These are phyloP conservation scores for Hoplodrina blanda DNA, from an alignment of 2,888 invertebrate genomes.

Conservation along the genomic window DNA sequence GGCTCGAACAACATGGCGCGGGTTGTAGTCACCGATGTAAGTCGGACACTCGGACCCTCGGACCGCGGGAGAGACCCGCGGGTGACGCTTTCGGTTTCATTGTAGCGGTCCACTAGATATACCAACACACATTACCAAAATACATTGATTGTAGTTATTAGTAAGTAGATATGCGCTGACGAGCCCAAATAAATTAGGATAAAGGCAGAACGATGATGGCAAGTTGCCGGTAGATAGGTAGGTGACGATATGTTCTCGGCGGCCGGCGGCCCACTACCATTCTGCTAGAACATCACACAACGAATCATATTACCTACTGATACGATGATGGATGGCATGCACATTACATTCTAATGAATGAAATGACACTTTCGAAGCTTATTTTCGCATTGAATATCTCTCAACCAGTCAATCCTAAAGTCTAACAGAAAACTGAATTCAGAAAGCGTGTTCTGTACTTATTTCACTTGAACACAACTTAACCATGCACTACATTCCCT, in stretches of 20 bases:
- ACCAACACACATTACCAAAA: neutral
- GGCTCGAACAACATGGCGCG: conserved; percentile 74
- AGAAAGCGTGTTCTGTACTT: neutral
- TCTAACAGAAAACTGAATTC: neutral
- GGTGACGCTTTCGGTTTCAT: conserved; percentile 37
- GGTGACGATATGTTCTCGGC: no score
- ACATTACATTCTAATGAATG: no score
- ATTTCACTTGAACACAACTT: neutral
- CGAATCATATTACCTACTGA: neutral
- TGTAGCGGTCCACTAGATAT: neutral
- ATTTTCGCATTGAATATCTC: neutral
- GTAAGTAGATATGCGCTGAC: no score
- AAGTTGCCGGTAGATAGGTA: no score
- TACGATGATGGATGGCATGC: neutral
- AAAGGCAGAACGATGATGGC: no score
- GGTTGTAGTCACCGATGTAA: conserved; percentile 61
- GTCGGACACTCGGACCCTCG: conserved; percentile 9
- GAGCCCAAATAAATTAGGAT: no score
- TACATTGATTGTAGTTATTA: neutral
- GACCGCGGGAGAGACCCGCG: conserved; percentile 8
- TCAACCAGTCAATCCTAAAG: no score
- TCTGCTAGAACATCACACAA: neutral
- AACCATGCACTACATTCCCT: neutral
- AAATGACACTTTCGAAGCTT: neutral
- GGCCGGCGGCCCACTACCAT: neutral